Evolutionary conservation across 1,140 invertebrate species (phyloP).

Genomic region (Aphis craccivora): DNA sequence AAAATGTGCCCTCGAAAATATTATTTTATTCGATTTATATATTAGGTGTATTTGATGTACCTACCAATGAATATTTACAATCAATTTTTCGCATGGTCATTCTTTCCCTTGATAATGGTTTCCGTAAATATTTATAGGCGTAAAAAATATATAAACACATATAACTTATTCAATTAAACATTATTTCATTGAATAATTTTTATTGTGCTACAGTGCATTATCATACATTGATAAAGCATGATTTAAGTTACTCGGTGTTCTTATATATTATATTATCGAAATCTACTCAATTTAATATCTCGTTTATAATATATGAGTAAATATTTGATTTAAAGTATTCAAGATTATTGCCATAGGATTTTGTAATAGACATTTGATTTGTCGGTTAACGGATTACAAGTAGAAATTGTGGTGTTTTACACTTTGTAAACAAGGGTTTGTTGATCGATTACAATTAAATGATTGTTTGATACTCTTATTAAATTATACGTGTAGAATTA

Average conservation of each 20-base stretch:
- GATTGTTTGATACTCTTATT: background rate
- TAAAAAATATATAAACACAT: background rate
- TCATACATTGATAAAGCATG: background rate
- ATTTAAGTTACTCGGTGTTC: background rate
- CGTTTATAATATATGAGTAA: background rate
- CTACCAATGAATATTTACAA: background rate
- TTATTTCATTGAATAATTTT: background rate
- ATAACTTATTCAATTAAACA: background rate
- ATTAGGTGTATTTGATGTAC: background rate
- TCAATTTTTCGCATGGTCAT: background rate
- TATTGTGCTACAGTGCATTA: background rate
- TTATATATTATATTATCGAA: background rate
- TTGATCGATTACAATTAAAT: background rate
- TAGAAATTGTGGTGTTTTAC: background rate
- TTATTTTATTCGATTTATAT: conserved; percentile 1
- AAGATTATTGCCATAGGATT: background rate
- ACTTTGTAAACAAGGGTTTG: too few species aligned
- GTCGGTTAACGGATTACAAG: background rate
- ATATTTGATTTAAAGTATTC: background rate
- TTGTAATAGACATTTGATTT: background rate
- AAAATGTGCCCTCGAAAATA: background rate
- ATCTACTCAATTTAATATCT: background rate
- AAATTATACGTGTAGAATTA: background rate
- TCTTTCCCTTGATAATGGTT: background rate
- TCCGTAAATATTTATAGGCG: background rate